Conservation (phyloP, 2,888 invertebrate genomes). For the Pheosia gnoma region DNA sequence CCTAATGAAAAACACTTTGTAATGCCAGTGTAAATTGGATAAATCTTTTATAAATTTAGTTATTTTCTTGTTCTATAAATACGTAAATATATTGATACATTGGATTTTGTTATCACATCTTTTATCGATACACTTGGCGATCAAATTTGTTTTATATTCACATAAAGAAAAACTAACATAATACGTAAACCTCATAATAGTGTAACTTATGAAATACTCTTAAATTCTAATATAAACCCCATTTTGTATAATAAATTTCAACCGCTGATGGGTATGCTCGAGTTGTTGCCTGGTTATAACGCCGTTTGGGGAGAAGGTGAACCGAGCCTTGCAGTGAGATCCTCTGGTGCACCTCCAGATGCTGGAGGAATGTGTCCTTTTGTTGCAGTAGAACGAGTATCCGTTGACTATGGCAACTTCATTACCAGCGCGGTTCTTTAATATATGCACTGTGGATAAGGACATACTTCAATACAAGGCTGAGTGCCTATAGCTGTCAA, state of each 20-base stretch:
- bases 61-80: too few relatives aligned
- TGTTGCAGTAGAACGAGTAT: not conserved
- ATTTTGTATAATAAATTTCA: slow-evolving; percentile 6
- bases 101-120: too few relatives aligned
- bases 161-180: too few relatives aligned
- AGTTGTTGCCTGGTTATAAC: not conserved
- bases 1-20: too few relatives aligned
- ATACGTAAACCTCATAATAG: too few relatives aligned
- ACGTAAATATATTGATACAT: too few relatives aligned
- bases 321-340: slow-evolving; percentile 7
- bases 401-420: not conserved
- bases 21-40: too few relatives aligned
- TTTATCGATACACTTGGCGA: too few relatives aligned
- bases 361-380: not conserved
- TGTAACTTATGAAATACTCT: too few relatives aligned
- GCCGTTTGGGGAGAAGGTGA: not conserved
- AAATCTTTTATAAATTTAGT: too few relatives aligned
- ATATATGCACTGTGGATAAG: not conserved
- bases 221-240: slow-evolving; percentile 12
- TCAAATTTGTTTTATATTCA: too few relatives aligned
- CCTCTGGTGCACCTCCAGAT: slow-evolving; percentile 8
- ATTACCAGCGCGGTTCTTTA: not conserved
- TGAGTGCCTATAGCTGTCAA: too few relatives aligned
- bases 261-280: not conserved
- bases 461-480: not conserved